These are phyloP conservation scores for Drosophila koepferae DNA, from an alignment of 2,888 invertebrate species.

Conservation along the genomic window DNA sequence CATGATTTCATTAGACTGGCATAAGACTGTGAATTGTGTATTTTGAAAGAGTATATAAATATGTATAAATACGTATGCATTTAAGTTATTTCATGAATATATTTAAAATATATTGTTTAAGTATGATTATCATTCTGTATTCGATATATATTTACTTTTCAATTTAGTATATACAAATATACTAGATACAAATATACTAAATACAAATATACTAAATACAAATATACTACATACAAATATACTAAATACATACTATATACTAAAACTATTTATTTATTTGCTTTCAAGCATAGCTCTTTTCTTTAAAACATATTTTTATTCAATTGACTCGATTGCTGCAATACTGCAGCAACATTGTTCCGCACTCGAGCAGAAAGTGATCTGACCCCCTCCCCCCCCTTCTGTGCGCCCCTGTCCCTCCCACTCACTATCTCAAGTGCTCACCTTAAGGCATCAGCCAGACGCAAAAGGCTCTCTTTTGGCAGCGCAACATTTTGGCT, in stretches of 20 bases:
- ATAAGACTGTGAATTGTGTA: neutral
- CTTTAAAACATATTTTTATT: slow-evolving; percentile 10
- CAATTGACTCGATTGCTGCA: slow-evolving; percentile 24
- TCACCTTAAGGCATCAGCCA: slow-evolving; percentile 5
- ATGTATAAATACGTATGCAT: no score
- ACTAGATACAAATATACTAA: no score
- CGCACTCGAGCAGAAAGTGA: slow-evolving; percentile 15
- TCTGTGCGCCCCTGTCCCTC: no score
- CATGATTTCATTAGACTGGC: neutral
- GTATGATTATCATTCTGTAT: no score
- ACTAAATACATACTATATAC: neutral
- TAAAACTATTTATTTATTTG: slow-evolving; percentile 2
- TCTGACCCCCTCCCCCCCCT: neutral
- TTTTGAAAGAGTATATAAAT: neutral
- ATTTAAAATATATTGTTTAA: no score
- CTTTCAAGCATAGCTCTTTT: neutral
- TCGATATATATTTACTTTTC: no score
- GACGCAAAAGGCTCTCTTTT: slow-evolving; percentile 6
- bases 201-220: no score
- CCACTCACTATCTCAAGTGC: neutral
- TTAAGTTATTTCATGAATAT: no score
- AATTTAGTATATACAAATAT: no score
- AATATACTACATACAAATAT: neutral
- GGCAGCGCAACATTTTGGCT: slow-evolving; percentile 49
- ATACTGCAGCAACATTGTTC: slow-evolving; percentile 40